Base-by-base conservation (phyloP, 2,113 vertebrate genomes). In the Paracyprichromis sp. region DNA sequence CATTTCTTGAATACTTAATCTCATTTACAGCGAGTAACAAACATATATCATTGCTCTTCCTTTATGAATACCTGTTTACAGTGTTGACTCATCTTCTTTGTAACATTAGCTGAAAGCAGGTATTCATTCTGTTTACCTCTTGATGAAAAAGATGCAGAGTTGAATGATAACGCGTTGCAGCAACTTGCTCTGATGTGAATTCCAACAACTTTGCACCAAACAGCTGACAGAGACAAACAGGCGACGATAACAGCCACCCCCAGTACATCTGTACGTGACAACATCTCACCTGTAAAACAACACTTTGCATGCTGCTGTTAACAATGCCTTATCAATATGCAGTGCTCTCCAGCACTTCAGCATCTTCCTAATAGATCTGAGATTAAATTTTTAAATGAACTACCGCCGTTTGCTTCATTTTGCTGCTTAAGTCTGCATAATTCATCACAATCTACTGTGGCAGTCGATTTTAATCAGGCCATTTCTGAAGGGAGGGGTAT, bases 401-500 rank as follows among this genome's bases (percentile, higher is more conserved):
- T 80, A 71, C 81, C 34, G 79, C 90, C 85, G 91, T 93, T 93
- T 91, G 73, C 94, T 96, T 95, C 89, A 93, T 95, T 96, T 95
- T 92, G 89, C 90, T 76, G 57, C 88, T 66, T 78, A 92, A 88
- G 89, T 93, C 91, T 96, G 93, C 94, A 96, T 96, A 96, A 96
- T 97, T 96, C 88, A 96, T 96, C 92, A 93, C 83, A 92, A 94
- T 93, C 82, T 89, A 87, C 83, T 17, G 61, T 84, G 86, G 85
- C 86, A 87, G 88, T 92, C 94, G 94, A 94, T 96, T 96, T 95
- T 91, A 95, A 96, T 96, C 95, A 92, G 92, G 86, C 92, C 86
- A 29, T 90, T 95, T 94, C 83, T 89, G 90, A 93, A 84, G 89
- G 73, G 88, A 78, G 73, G 90, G 88, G 85, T 83, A 66, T 87